Evolutionary conservation across 1,140 invertebrate genomes (phyloP), one percentile per base, ranked within the genome.

Genomic region (Drosophila orosa): DNA sequence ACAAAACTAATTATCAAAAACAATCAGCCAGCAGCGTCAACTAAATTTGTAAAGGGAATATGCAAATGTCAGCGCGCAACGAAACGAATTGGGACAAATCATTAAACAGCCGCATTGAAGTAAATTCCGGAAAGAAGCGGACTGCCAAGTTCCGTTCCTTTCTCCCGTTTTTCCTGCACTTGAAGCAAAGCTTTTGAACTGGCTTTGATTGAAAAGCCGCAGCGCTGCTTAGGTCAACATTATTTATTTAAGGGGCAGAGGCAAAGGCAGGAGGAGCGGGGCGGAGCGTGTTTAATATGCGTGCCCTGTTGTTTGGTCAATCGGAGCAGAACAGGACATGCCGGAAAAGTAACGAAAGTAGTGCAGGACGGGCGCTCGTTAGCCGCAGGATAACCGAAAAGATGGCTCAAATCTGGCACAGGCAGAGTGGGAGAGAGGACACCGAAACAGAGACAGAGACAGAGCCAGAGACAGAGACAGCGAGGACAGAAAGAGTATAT

Each of bases 261-360:
- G 37, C 10, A 5, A 7, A 10, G 13, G 37, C 1, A 45, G 42
- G 22, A 45, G 29, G 7, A 15, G 31, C 39, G 48, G 47, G 9
- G 54, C 27, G 47, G 47, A 6, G 58, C 29, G 58, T 84, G 73
- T 66, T 87, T 87, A 84, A 87, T 87, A 87, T 87, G 84, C 84
- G 78, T 68, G 59, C 67, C 80, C 63, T 58, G 84, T 84, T 89
- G 76, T 84, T 77, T 89, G 84, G 84, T 87, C 84, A 87, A 87
- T 87, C 84, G 84, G 65, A 80, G 84, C 84, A 76, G 76, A 86
- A 69, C 82, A 67, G 62, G 65, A 68, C 66, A 71, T 61, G 72
- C 55, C 48, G 37, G 52, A 62, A 68, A 71, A 71, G 66, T 71
- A 71, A 71, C 42, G 65, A 58, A 72, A 72, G 68, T 71, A 80